Evolutionary conservation across 1,140 invertebrate species (phyloP).

Genomic region (Gonioctena quinquepunctata): DNA sequence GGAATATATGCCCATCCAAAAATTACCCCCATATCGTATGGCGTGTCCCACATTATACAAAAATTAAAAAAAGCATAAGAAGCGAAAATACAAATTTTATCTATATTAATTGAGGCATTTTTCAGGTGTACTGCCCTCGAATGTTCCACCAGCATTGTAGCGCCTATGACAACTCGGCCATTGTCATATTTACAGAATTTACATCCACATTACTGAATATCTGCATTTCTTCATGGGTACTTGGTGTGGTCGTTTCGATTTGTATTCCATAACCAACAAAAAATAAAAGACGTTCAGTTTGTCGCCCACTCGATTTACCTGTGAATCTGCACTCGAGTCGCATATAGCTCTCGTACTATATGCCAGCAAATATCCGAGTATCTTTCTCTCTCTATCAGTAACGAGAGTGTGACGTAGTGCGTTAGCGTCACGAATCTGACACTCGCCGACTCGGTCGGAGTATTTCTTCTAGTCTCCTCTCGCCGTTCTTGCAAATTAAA

Average conservation of each 20-base stretch:
- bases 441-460: conserved; percentile 4
- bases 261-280: not conserved
- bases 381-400: conserved; percentile 9
- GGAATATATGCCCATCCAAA: too few relatives aligned
- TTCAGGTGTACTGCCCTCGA: not conserved
- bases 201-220: too few relatives aligned
- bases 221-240: too few relatives aligned
- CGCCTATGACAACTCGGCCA: not conserved
- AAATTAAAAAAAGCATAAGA: too few relatives aligned
- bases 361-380: not conserved
- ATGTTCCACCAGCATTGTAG: not conserved
- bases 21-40: too few relatives aligned
- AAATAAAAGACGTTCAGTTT: not conserved
- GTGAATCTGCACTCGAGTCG: not conserved
- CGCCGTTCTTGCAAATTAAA: conserved; percentile 16
- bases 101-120: not conserved
- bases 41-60: too few relatives aligned
- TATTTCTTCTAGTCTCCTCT: conserved; percentile 14
- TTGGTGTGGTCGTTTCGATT: not conserved
- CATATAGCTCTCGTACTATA: not conserved
- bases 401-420: conserved; percentile 15
- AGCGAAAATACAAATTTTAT: too few relatives aligned
- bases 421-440: conserved; percentile 15
- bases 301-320: not conserved
- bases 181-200: too few relatives aligned